Percentiles rank a stretch among this genome's conserved stretches.
Conservation (phyloP, 1,140 invertebrate species). For the Ips nitidus region DNA sequence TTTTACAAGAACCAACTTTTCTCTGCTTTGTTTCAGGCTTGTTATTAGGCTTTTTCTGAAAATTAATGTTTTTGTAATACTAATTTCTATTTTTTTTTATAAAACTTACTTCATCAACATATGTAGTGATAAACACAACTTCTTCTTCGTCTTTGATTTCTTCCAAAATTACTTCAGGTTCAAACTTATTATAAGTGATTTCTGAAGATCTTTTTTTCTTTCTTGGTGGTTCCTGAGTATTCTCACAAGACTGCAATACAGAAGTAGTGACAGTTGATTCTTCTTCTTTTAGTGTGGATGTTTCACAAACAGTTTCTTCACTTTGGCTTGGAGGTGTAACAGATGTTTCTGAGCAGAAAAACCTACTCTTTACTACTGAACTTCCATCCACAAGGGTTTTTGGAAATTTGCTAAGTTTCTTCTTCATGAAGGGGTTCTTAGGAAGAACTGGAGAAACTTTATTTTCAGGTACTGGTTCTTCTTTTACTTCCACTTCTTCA, state of each 20-base stretch:
- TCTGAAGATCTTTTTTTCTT: not conserved
- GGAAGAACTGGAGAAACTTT: constrained; percentile 28
- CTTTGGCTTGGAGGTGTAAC: not conserved
- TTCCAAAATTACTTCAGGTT: not conserved
- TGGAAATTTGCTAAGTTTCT: constrained; percentile 44
- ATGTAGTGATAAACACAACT: constrained; percentile 2
- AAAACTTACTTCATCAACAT: not conserved
- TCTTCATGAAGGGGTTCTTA: constrained; percentile 41
- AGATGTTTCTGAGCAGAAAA: constrained; percentile 26
- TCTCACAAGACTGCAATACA: not conserved
- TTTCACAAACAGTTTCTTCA: not conserved
- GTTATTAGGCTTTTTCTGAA: not conserved
- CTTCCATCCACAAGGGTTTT: constrained; percentile 30
- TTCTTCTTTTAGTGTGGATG: not conserved
- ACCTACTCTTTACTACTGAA: constrained; percentile 40
- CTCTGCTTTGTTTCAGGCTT: constrained; percentile 9
- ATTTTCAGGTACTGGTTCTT: constrained; percentile 19
- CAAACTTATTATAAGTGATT: not conserved
- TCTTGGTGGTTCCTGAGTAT: not conserved
- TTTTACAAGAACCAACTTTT: constrained; percentile 23
- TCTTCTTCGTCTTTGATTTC: not conserved
- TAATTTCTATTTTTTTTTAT: constrained; percentile 4
- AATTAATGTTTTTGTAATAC: not conserved
- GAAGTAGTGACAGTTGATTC: not conserved
- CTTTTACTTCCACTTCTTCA: constrained; percentile 15